Evolutionary conservation across 1,140 invertebrate species (phyloP).

Genomic region (Eumeta japonica): DNA sequence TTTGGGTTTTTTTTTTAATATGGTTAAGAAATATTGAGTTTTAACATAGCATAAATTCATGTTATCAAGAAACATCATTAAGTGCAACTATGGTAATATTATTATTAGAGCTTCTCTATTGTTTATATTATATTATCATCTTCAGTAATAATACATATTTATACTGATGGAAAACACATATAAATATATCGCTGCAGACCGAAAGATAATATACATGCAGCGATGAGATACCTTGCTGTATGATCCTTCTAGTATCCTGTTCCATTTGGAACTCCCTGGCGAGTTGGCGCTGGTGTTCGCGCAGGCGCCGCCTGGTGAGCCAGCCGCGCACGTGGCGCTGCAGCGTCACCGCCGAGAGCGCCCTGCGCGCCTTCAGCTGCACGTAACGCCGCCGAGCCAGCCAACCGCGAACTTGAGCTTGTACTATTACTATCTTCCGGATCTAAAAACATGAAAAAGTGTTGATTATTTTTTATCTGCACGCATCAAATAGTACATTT

Average conservation of each 20-base stretch:
- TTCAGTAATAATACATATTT: no score
- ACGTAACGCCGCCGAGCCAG: constrained; percentile 63
- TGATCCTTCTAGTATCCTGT: no score
- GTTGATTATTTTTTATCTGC: background rate
- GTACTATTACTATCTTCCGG: constrained; percentile 69
- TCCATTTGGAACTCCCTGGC: constrained; percentile 46
- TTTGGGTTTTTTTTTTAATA: background rate
- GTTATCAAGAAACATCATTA: no score
- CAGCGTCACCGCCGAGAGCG: constrained; percentile 65
- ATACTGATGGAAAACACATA: no score
- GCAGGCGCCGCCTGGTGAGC: constrained; percentile 57
- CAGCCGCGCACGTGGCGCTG: constrained; percentile 69
- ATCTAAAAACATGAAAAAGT: constrained; percentile 54
- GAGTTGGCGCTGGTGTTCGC: constrained; percentile 43
- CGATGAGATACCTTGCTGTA: no score
- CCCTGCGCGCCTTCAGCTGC: constrained; percentile 62
- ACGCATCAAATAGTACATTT: background rate
- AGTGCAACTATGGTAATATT: no score
- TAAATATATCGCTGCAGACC: no score
- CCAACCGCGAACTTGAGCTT: constrained; percentile 72
- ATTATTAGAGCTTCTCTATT: no score
- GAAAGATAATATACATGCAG: no score
- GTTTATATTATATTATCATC: no score
- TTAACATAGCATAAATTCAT: no score
- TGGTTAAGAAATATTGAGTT: no score